Conservation (phyloP, 2,113 vertebrate genomes). For the Glareola pratincola region DNA sequence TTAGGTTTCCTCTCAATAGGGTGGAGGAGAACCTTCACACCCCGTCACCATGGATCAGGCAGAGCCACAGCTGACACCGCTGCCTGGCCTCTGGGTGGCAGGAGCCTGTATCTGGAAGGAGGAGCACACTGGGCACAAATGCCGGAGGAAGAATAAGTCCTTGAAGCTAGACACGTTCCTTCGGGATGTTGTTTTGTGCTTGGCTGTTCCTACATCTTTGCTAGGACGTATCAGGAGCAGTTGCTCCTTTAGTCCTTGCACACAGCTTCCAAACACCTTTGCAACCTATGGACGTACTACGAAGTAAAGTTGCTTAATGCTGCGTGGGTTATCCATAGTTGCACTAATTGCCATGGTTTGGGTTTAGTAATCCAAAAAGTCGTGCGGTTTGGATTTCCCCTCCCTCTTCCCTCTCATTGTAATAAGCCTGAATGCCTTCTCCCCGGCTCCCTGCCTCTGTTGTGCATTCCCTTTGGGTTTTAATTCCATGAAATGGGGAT, state of each 20-base stretch:
- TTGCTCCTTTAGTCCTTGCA: background rate
- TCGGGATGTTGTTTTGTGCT: background rate
- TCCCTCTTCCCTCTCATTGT: background rate
- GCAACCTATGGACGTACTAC: background rate
- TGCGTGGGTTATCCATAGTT: background rate
- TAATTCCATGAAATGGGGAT: background rate
- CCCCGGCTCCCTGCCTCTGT: background rate
- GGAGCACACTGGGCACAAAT: background rate
- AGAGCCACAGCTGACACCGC: background rate
- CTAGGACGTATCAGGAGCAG: background rate
- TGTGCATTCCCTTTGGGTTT: background rate
- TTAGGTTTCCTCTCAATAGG: background rate
- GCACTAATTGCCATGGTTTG: background rate
- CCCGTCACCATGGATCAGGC: background rate
- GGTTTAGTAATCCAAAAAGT: background rate
- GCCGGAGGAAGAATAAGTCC: background rate
- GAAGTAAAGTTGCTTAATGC: background rate
- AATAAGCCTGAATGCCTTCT: background rate
- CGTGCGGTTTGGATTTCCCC: background rate
- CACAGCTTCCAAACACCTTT: background rate
- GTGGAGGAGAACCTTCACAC: background rate
- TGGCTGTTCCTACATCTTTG: background rate
- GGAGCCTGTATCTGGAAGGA: background rate
- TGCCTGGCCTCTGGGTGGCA: background rate
- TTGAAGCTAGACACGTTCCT: background rate